Conservation (phyloP, 2,113 vertebrate species). For the Mohoua ochrocephala region DNA sequence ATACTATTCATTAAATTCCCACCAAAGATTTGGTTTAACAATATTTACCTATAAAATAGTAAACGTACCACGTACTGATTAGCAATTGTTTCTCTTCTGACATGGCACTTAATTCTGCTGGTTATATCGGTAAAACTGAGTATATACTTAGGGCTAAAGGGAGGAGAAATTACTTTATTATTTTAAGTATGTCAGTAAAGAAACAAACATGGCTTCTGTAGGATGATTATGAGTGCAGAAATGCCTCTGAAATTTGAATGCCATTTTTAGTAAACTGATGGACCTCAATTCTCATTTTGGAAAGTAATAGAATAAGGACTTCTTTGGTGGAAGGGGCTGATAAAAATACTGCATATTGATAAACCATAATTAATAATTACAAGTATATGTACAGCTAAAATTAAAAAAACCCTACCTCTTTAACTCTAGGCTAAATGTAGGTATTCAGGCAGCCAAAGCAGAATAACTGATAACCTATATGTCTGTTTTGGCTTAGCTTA, state of each 20-base stretch:
- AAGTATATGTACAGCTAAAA: background rate
- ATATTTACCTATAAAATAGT: background rate
- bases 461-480: background rate
- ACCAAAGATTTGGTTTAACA: background rate
- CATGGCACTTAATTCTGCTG: background rate
- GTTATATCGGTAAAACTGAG: background rate
- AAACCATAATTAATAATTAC: background rate
- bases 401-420: background rate
- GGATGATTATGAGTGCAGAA: background rate
- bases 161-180: background rate
- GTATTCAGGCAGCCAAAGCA: background rate
- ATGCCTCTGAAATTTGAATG: background rate
- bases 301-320: background rate
- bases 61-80: background rate
- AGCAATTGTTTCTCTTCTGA: background rate
- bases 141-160: background rate
- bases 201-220: background rate
- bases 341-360: background rate
- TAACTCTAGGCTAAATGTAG: background rate
- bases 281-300: background rate
- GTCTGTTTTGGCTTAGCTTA: background rate
- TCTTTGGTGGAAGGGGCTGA: fast-evolving
- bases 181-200: background rate
- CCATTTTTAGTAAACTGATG: background rate
- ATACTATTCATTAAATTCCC: background rate